Evolutionary conservation across 1,140 invertebrate genomes (phyloP).

Genomic region (Mamestra configurata): DNA sequence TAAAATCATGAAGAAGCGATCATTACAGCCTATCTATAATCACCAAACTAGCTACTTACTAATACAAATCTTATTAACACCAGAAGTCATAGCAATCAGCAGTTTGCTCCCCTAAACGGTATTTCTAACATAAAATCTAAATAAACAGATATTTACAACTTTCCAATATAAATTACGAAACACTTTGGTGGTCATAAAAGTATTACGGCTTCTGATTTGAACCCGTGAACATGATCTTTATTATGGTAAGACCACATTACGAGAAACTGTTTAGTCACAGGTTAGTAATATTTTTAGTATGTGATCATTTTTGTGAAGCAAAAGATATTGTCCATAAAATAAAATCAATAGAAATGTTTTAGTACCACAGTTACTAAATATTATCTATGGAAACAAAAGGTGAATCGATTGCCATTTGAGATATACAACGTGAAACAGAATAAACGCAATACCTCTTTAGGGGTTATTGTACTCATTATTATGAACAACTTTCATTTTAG

Average conservation of each 20-base stretch:
- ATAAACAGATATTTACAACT: conserved; percentile 1
- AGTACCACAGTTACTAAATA: too few relatives aligned
- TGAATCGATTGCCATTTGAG: too few relatives aligned
- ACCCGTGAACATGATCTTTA: background rate
- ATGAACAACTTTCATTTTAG: too few relatives aligned
- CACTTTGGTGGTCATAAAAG: background rate
- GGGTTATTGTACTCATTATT: too few relatives aligned
- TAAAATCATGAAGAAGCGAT: background rate
- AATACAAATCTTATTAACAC: background rate
- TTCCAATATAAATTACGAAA: background rate
- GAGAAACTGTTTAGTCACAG: too few relatives aligned
- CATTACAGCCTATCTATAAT: background rate
- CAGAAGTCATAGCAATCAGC: background rate
- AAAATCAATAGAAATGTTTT: too few relatives aligned
- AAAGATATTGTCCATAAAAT: too few relatives aligned
- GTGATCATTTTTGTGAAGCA: too few relatives aligned
- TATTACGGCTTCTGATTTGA: background rate
- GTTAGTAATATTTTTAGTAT: too few relatives aligned
- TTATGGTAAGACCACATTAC: background rate
- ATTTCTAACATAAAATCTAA: conserved; percentile 21
- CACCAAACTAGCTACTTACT: background rate
- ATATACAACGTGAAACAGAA: too few relatives aligned
- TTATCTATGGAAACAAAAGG: too few relatives aligned
- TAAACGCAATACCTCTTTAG: too few relatives aligned
- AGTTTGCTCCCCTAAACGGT: background rate